These are phyloP conservation scores for Dicrurus megarhynchus DNA, from an alignment of 2,113 vertebrate species.

Conservation along the genomic window DNA sequence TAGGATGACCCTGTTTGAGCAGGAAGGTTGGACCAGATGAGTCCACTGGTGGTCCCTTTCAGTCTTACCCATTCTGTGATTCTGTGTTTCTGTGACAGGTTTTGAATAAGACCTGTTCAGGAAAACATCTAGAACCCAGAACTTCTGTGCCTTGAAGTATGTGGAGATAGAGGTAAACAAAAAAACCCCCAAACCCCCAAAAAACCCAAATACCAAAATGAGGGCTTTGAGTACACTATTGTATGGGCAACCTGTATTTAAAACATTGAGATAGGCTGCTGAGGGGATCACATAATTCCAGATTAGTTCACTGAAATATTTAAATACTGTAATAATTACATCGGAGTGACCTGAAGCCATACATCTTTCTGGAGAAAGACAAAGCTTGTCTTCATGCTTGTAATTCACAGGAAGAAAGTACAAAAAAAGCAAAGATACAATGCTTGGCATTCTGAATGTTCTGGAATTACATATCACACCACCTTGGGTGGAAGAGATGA, in stretches of 20 bases:
- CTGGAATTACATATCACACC: not conserved
- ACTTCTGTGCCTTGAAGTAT: not conserved
- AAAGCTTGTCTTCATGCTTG: not conserved
- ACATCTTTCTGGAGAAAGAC: not conserved
- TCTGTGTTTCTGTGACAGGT: not conserved
- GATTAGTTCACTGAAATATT: not conserved
- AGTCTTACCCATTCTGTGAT: not conserved
- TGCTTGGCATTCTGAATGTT: not conserved
- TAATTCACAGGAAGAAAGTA: not conserved
- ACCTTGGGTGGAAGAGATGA: not conserved
- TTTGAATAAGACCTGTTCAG: not conserved
- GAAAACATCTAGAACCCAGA: not conserved
- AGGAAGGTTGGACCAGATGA: not conserved
- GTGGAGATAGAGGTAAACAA: not conserved
- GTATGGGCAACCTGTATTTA: not conserved
- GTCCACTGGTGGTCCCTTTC: not conserved
- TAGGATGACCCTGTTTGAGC: not conserved
- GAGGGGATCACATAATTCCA: not conserved
- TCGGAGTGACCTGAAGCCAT: not conserved
- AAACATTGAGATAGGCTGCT: not conserved
- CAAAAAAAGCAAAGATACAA: not conserved
- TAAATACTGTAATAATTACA: not conserved
- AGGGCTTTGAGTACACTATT: not conserved
- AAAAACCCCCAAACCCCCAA: fast-evolving
- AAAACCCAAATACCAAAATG: not conserved